Base-by-base conservation (phyloP, 2,797 vertebrate species). In the Enteromius anoplus region DNA sequence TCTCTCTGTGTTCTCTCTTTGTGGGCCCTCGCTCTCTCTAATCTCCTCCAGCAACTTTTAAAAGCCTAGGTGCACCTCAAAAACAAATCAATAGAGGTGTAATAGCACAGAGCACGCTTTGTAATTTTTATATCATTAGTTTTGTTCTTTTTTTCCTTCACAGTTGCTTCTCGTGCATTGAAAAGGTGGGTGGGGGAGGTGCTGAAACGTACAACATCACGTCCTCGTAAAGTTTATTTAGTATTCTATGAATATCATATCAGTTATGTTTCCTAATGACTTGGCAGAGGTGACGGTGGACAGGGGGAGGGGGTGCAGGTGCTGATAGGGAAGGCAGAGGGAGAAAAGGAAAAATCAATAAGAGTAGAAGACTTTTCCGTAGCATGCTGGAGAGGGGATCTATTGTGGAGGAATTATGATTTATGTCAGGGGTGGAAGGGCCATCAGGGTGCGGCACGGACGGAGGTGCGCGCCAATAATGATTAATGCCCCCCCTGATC, bases 211-310 rank as follows among this genome's bases (percentile, higher is more conserved):
- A 90, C 91, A 91, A 85, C 95, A 94, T 93, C 96, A 93, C 90
- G 92, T 93, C 93, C 95, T 96, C 94, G 89, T 97, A 96, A 98
- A 98, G 96, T 97, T 98, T 97, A 97, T 98, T 98, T 97, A 96
- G 96, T 97, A 97, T 98, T 98, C 96, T 95, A 97, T 98, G 96
- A 97, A 98, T 99, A 97, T 96, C 95, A 96, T 96, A 97, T 97
- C 95, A 97, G 96, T 98, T 98, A 96, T 96, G 96, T 97, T 98
- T 97, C 96, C 95, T 97, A 97, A 97, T 98, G 96, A 97, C 97
- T 96, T 94, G 97, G 95, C 92, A 95, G 93, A 94, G 92, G 91
- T 79, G 88, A 83, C 60, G 81, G 85, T 81, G 83, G 78, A 55
- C 37, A 37, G n/a, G 81, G 78, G 75, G 88, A 92, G 93, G 90